phyloP scores from a whole-genome alignment of 2,113 vertebrate genomes.

The Lutjanus erythropterus region DNA sequence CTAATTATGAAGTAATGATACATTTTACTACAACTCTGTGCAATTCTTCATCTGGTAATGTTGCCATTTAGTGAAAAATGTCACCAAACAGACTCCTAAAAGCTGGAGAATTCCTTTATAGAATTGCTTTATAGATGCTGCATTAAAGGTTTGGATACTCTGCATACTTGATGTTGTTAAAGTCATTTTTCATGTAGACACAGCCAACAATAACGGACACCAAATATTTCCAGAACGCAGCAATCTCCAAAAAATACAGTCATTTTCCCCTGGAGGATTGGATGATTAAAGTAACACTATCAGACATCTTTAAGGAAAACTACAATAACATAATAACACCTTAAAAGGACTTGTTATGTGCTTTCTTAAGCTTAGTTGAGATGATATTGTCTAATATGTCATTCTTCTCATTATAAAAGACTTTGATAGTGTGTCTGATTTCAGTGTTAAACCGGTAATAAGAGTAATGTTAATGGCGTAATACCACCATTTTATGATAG shows the following conservation, averaged over 20 bases:
- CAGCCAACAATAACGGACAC: conserved; percentile 40
- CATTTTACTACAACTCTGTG: too few species aligned
- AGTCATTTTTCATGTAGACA: not conserved
- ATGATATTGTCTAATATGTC: conserved; percentile 46
- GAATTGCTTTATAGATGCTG: not conserved
- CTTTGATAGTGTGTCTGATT: conserved; percentile 75
- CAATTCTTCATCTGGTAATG: too few species aligned
- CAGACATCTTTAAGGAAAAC: conserved; percentile 49
- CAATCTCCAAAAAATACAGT: conserved; percentile 36
- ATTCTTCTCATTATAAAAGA: conserved; percentile 45
- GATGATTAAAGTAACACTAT: conserved; percentile 51
- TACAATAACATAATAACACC: conserved; percentile 57
- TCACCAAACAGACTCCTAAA: not conserved
- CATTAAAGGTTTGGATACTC: not conserved
- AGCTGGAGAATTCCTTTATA: not conserved
- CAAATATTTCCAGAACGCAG: conserved; percentile 60
- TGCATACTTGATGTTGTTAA: conserved; percentile 15
- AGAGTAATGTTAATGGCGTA: conserved; percentile 60
- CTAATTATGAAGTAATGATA: too few species aligned
- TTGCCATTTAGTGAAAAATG: not conserved
- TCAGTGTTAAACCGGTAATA: conserved; percentile 68
- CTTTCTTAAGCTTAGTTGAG: conserved; percentile 46
- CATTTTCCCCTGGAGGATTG: conserved; percentile 20
- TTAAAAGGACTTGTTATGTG: conserved; percentile 43
- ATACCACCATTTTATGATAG: conserved; percentile 58